Evolutionary conservation across 2,888 invertebrate genomes (phyloP).

Genomic region (Trissonchulus latispiculum): DNA sequence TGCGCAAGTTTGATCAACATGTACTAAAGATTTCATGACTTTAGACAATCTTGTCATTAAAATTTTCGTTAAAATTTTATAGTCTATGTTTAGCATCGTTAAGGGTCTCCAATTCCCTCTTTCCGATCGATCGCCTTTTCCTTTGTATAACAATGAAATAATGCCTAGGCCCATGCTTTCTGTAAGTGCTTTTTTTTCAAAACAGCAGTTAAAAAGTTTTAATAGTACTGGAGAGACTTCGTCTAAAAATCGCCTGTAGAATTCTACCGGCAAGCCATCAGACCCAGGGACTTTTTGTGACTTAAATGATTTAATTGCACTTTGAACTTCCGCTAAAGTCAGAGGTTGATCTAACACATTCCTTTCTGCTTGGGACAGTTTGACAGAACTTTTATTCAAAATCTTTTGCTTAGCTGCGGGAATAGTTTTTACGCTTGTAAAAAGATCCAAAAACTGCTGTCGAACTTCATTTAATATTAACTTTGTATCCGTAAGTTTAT

Average conservation of each 20-base stretch:
- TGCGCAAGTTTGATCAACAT: slow-evolving; percentile 13
- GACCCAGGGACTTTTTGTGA: not conserved
- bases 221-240: not conserved
- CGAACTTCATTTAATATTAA: not conserved
- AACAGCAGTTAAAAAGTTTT: not conserved
- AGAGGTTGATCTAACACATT: not conserved
- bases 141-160: slow-evolving; percentile 17
- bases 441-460: not conserved
- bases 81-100: slow-evolving; percentile 15
- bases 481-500: not conserved
- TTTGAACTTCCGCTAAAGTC: not conserved
- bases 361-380: not conserved
- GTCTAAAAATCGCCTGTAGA: not conserved
- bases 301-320: not conserved
- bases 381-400: not conserved
- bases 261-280: slow-evolving; percentile 14
- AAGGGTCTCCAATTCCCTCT: slow-evolving; percentile 6
- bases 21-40: not conserved
- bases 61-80: slow-evolving; percentile 18
- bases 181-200: not conserved
- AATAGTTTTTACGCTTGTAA: not conserved
- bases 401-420: not conserved
- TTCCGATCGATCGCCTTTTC: slow-evolving; percentile 6
- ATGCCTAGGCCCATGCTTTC: not conserved
- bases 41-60: not conserved